These are phyloP conservation scores for Halcyon malimbica DNA, from an alignment of 2,113 vertebrate genomes.

Conservation along the genomic window DNA sequence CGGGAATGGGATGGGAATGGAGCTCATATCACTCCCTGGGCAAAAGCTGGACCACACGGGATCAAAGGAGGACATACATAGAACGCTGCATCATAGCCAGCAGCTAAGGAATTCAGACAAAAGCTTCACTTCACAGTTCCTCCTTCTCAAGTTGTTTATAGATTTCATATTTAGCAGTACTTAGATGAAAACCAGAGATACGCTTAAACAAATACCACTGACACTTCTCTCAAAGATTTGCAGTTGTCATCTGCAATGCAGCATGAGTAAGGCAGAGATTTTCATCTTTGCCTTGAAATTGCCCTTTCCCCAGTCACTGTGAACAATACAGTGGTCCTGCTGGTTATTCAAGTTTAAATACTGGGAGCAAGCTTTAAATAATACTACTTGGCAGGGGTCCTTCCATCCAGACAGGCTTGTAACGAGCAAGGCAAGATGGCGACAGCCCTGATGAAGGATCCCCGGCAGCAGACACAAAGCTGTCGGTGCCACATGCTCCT, in stretches of 20 bases:
- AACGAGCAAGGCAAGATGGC: background rate
- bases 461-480: background rate
- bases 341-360: background rate
- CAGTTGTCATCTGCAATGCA: background rate
- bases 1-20: background rate
- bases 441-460: background rate
- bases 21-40: fast-evolving
- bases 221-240: background rate
- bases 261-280: background rate
- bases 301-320: background rate
- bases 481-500: background rate
- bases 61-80: background rate
- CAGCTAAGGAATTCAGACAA: background rate
- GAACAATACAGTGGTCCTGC: background rate
- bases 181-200: background rate
- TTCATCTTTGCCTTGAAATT: background rate
- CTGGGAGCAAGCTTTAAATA: background rate
- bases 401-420: background rate
- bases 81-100: background rate
- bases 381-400: background rate
- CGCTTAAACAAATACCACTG: background rate
- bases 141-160: background rate
- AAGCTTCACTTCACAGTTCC: background rate
- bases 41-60: background rate
- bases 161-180: background rate